A percentile compares a stretch with the other conserved stretches of the same genome.
Evolutionary conservation across 2,113 vertebrate genomes (phyloP).

Genomic region (Pachyramphus minor): DNA sequence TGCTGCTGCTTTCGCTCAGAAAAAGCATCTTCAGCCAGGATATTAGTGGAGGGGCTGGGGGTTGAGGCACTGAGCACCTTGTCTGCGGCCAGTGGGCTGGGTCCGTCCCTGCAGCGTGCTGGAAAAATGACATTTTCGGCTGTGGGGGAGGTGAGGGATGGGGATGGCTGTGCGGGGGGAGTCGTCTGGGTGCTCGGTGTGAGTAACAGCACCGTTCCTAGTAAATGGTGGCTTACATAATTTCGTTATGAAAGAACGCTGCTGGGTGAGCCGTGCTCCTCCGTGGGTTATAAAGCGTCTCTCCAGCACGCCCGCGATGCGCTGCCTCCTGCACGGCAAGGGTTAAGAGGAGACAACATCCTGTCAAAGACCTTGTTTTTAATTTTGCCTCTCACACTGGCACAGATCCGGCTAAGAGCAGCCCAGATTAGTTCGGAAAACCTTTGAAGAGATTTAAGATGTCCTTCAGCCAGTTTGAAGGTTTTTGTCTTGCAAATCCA

Average conservation of each 20-base stretch:
- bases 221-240: conserved; percentile 45
- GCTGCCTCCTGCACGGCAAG: conserved; percentile 57
- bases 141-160: background rate
- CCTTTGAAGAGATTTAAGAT: conserved; percentile 93
- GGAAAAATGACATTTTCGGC: too few species aligned
- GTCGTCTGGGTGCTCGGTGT: background rate
- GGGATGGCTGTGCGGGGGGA: background rate
- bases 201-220: background rate
- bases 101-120: background rate
- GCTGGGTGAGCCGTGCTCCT: background rate
- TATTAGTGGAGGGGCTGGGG: background rate
- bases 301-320: background rate
- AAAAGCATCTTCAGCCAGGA: fast-evolving
- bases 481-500: conserved; percentile 98
- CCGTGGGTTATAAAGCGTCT: background rate
- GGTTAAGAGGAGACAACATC: conserved; percentile 92
- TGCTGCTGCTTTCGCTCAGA: fast-evolving
- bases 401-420: conserved; percentile 90
- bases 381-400: conserved; percentile 79
- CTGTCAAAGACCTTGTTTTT: conserved; percentile 89
- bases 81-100: background rate
- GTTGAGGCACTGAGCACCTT: background rate
- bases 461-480: conserved; percentile 96
- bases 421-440: conserved; percentile 88
- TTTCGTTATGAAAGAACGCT: conserved; percentile 55